Evolutionary conservation across 2,797 vertebrate genomes (phyloP).

Genomic region (Lutjanus campechanus): DNA sequence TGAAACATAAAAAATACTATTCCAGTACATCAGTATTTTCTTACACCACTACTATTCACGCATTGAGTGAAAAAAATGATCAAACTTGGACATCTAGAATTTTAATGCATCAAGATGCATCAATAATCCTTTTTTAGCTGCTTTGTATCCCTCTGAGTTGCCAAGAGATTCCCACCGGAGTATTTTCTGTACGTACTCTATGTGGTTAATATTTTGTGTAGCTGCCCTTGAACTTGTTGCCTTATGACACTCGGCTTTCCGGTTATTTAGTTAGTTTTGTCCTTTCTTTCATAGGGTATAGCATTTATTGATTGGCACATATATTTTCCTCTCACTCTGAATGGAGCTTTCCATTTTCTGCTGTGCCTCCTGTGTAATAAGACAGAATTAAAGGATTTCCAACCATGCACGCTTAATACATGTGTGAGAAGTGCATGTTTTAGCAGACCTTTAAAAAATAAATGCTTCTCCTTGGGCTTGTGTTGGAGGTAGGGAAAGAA

Average conservation of each 20-base stretch:
- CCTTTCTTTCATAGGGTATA: slow-evolving; percentile 24
- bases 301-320: slow-evolving; percentile 38
- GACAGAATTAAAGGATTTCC: slow-evolving; percentile 41
- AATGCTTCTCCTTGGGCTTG: not conserved
- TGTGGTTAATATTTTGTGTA: slow-evolving; percentile 4
- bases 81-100: too few relatives aligned
- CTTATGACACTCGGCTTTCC: slow-evolving; percentile 30
- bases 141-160: too few relatives aligned
- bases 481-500: not conserved
- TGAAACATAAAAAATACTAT: too few relatives aligned
- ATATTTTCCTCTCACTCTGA: slow-evolving; percentile 50
- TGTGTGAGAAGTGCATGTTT: not conserved
- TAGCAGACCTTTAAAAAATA: slow-evolving; percentile 5
- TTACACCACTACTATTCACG: too few relatives aligned
- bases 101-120: too few relatives aligned
- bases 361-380: slow-evolving; percentile 29
- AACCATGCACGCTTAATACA: slow-evolving; percentile 19
- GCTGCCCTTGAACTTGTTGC: not conserved
- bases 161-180: too few relatives aligned
- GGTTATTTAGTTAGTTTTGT: slow-evolving; percentile 13
- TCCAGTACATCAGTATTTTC: too few relatives aligned
- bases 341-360: not conserved
- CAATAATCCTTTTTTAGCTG: too few relatives aligned
- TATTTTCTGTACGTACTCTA: not conserved
- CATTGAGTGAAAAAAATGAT: too few relatives aligned